Evolutionary conservation across 2,797 vertebrate species (phyloP).

Genomic region (Urophycis tenuis): DNA sequence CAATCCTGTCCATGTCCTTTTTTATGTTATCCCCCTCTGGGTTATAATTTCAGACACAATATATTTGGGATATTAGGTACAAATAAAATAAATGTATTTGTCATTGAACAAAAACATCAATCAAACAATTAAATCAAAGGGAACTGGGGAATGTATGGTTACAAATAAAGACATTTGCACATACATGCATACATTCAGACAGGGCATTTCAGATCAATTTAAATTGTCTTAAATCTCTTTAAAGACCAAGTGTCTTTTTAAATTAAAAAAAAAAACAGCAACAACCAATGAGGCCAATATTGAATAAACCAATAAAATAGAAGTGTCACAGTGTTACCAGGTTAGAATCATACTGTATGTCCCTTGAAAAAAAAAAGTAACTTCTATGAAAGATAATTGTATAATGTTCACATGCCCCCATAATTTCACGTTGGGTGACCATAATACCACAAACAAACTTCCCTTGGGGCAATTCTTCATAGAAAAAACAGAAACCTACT

Average conservation of each 20-base stretch:
- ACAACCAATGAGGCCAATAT: not conserved
- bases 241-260: not conserved
- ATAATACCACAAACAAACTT: not conserved
- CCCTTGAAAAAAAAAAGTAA: not conserved
- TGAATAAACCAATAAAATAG: conserved; percentile 11
- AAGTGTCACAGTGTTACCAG: not conserved
- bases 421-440: conserved; percentile 6
- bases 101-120: conserved; percentile 11
- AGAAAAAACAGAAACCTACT: not conserved
- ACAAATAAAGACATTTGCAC: not conserved
- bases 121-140: not conserved
- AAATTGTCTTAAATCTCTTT: not conserved
- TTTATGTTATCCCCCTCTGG: too few relatives aligned
- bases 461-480: not conserved
- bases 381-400: not conserved
- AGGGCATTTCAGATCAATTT: not conserved
- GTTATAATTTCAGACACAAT: not conserved
- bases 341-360: conserved; percentile 16
- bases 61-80: not conserved
- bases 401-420: not conserved
- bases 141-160: conserved; percentile 16
- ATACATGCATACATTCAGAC: not conserved
- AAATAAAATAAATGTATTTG: conserved; percentile 19
- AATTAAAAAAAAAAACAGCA: not conserved
- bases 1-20: too few relatives aligned